phyloP scores from a whole-genome alignment of 2,113 vertebrate species.

The Hippopotamus amphibius region DNA sequence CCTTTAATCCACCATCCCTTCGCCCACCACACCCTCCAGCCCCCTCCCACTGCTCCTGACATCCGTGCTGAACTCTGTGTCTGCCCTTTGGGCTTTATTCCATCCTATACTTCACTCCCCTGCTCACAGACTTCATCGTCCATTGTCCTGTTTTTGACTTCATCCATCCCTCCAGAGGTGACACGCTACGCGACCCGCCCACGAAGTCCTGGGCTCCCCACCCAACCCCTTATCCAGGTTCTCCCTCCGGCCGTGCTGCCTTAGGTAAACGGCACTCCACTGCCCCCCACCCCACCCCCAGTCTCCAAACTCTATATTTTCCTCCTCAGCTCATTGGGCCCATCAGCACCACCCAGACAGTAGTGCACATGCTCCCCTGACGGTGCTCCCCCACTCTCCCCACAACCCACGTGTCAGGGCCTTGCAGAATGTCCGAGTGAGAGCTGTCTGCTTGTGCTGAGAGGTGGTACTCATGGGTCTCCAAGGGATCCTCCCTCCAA shows the following conservation, averaged over 20 bases:
- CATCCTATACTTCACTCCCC: neutral
- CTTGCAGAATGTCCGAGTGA: fast-evolving
- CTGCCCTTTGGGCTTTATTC: neutral
- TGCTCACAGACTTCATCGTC: neutral
- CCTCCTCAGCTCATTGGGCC: neutral
- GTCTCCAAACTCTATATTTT: neutral
- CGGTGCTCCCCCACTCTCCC: neutral
- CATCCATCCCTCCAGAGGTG: neutral
- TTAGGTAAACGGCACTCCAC: neutral
- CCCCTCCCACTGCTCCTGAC: neutral
- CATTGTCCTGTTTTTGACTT: neutral
- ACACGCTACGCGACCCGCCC: neutral
- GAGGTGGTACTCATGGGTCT: neutral
- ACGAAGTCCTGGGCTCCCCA: neutral
- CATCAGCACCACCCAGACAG: neutral
- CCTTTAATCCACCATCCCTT: neutral
- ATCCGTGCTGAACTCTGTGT: neutral
- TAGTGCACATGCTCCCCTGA: neutral
- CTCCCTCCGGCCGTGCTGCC: neutral
- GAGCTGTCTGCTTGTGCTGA: neutral
- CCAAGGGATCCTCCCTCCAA: neutral
- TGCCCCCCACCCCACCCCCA: neutral
- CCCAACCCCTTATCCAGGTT: fast-evolving
- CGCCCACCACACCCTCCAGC: neutral
- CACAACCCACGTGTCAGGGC: neutral